Evolutionary conservation across 2,113 vertebrate species (phyloP), one percentile per base, ranked within the genome.

Genomic region (Odontophorus gujanensis): DNA sequence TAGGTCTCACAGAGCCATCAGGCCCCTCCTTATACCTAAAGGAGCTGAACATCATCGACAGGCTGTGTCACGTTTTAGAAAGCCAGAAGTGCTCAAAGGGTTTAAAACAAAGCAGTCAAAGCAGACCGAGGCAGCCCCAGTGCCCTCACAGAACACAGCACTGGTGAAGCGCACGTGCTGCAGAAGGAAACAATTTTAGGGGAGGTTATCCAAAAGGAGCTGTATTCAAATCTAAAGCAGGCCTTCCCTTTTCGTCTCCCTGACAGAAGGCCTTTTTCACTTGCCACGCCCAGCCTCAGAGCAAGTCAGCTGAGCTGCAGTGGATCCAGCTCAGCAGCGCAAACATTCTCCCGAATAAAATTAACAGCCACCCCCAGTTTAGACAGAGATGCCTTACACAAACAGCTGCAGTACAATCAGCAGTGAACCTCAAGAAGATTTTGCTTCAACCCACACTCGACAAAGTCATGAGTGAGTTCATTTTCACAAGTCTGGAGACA

Each of bases 351-450:
- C 47, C 34, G 73, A 65, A 77, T 76, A 80, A 48, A 93, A 81
- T 75, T 86, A 86, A 90, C 93, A 87, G 69, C 85, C 89, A 90
- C 83, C 82, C 25, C 53, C 86, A 94, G 69, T 32, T 85, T 61
- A 84, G 63, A 93, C 72, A 86, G 59, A 94, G 63, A 87, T 73
- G 85, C 87, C 72, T 95, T 81, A 85, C 90, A 87, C 69, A 69
- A 90, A 92, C 78, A 94, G 57, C 89, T 81, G 78, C 92, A 83
- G 50, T 73, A 65, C 77, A 92, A 94, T 38, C 68, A 82, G 68
- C 45, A 89, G 9, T 32, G 53, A 96, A 96, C 89, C 81, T 84
- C 45, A 6, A 80, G 80, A 95, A 95, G 38, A 28, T 91, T 92
- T 40, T 51, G 48, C 78, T 83, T 92, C 94, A 94, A 86, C 74